phyloP scores from a whole-genome alignment of 1,140 invertebrate species.

The Ridgeia piscesae region DNA sequence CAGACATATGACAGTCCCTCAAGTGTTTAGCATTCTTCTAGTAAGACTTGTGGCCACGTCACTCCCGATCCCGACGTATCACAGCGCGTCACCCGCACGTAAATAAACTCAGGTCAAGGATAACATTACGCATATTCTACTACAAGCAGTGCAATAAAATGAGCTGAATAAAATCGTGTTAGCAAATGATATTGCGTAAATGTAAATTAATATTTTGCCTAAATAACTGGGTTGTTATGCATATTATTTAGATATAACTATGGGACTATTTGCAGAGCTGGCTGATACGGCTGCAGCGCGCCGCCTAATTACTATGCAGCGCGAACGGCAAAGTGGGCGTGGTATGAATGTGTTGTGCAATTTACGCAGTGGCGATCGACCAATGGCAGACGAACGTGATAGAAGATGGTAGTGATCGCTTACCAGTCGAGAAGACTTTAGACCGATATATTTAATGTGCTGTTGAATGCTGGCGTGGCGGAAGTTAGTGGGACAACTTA shows the following conservation, averaged over 20 bases:
- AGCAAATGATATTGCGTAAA: background rate
- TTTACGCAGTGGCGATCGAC: background rate
- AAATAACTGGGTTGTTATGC: background rate
- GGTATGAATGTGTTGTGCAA: background rate
- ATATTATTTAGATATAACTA: background rate
- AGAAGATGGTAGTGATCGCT: background rate
- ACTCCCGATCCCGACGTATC: background rate
- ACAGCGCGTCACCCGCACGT: background rate
- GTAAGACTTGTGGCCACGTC: background rate
- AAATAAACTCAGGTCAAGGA: background rate
- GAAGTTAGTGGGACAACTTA: background rate
- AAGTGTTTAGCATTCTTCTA: constrained; percentile 1
- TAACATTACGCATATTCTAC: background rate
- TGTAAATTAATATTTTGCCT: background rate
- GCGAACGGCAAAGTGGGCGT: background rate
- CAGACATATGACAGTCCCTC: background rate
- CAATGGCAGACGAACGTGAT: background rate
- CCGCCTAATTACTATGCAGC: background rate
- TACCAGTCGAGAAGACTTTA: background rate
- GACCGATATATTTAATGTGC: background rate
- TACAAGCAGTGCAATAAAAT: background rate
- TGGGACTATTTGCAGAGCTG: background rate
- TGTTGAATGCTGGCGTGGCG: background rate
- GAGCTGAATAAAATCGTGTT: background rate
- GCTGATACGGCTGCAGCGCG: background rate